Conservation (phyloP, 2,797 vertebrate genomes). For the Falco columbarius region DNA sequence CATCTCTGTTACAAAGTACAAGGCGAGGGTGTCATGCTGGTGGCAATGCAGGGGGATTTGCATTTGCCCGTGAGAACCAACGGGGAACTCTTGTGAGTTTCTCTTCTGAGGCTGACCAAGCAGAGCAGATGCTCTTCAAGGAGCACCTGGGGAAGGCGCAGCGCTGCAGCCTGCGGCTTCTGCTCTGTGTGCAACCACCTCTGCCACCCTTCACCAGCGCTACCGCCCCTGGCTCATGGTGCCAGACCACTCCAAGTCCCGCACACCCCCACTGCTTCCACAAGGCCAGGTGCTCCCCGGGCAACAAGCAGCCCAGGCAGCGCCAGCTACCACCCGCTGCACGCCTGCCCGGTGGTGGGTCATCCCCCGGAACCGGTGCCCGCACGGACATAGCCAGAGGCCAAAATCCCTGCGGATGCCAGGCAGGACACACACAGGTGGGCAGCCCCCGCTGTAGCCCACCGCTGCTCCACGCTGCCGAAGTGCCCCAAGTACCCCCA, state of each 20-base stretch:
- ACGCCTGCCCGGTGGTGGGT: background rate
- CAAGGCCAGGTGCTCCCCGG: background rate
- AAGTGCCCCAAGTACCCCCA: rapidly evolving
- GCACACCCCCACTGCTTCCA: background rate
- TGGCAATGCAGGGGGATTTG: background rate
- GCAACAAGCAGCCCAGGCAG: background rate
- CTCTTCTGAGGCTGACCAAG: background rate
- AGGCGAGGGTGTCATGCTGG: background rate
- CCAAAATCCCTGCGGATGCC: rapidly evolving
- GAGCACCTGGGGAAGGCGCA: background rate
- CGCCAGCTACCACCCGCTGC: background rate
- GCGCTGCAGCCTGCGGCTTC: background rate
- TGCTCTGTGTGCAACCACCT: background rate
- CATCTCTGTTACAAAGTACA: background rate
- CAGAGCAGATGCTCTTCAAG: background rate
- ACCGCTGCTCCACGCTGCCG: background rate
- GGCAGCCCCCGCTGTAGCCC: background rate
- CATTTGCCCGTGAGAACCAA: background rate
- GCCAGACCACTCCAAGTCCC: background rate
- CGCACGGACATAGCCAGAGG: background rate
- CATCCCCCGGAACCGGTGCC: background rate
- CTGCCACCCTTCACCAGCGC: background rate
- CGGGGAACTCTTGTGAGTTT: background rate
- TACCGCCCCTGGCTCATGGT: background rate
- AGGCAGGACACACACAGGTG: rapidly evolving